Evolutionary conservation across 2,888 invertebrate genomes (phyloP), one percentile per base, ranked within the genome.

Genomic region (Chydorus sphaericus): DNA sequence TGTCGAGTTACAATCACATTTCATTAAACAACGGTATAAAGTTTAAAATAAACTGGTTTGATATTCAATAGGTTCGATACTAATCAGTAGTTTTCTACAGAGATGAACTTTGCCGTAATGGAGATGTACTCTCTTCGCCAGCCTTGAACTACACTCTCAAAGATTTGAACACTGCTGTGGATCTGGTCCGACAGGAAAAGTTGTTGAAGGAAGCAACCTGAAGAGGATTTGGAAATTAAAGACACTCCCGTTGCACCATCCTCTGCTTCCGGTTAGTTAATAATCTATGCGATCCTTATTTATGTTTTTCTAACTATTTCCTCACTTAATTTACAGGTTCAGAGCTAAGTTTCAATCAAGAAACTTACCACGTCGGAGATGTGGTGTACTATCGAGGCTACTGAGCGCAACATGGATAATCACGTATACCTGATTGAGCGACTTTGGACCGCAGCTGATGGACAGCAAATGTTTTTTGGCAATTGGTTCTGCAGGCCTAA

Each of bases 401-500:
- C 77, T 60, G 80, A 78, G 59, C 69, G 70, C 56, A 76, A 77
- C 36, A 78, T 80, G 69, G 84, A 88, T 37, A 81, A 82, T 1
- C 77, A 85, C 62, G 87, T 96, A 44, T 80, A 91, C 58, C 81
- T 88, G 62, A 85, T 94, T 48, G 91, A 94, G 68, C 78, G 90
- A 1, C 76, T 97, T 14, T 93, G 86, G 84, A 88, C 85, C 14
- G 89, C 86, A 65, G 75, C 77, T 18, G 83, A 83, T 48, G 83
- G 85, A 8, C 81, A 85, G 60, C 84, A 88, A 63, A 88, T 89
- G 82, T 77, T 93, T 63, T 86, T 89, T 65, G 93, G 91, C n/a
- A 87, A 85, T 66, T 83, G 89, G 65, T 96, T 90, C 68, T 84
- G 77, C 63, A 79, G 94, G 55, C 97, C 97, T 0, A 85, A 86